Conservation (phyloP, 2,113 vertebrate species). For the Larimichthys polyactis region DNA sequence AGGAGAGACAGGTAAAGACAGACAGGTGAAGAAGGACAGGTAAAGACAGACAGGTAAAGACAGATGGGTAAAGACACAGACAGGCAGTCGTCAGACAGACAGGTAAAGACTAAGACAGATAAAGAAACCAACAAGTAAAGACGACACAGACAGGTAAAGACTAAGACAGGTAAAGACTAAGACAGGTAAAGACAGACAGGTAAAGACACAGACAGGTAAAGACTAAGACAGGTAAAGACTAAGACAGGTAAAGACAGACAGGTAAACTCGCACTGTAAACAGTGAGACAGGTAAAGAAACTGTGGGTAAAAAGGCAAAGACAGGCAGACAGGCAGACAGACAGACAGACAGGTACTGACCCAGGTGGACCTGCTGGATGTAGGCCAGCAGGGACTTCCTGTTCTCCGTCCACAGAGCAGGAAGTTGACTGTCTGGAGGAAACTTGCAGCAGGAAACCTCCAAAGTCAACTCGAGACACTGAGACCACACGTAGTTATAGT, state of each 20-base stretch:
- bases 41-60: too few relatives aligned
- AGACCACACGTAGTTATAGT: conserved; percentile 95
- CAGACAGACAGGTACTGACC: conserved; percentile 79
- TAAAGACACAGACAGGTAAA: neutral
- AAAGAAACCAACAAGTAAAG: too few relatives aligned
- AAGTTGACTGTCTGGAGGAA: conserved; percentile 86
- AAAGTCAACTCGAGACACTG: conserved; percentile 96
- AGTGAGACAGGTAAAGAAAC: neutral
- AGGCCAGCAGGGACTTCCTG: conserved; percentile 88
- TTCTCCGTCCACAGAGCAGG: conserved; percentile 89
- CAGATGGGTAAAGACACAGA: too few relatives aligned
- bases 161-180: neutral
- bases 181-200: neutral
- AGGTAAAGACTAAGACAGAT: neutral
- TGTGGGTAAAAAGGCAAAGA: neutral
- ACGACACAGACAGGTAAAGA: neutral
- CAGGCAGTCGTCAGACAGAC: too few relatives aligned
- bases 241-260: neutral
- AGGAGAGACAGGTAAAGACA: neutral
- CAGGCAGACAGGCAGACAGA: neutral
- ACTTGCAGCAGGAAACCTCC: conserved; percentile 97
- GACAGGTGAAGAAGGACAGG: too few relatives aligned
- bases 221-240: neutral
- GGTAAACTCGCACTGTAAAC: neutral
- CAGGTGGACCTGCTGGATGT: conserved; percentile 93